Percentiles rank a stretch among this genome's conserved stretches.
These are phyloP conservation scores for Napeogenes sylphis DNA, from an alignment of 2,888 invertebrate genomes.

Conservation along the genomic window DNA sequence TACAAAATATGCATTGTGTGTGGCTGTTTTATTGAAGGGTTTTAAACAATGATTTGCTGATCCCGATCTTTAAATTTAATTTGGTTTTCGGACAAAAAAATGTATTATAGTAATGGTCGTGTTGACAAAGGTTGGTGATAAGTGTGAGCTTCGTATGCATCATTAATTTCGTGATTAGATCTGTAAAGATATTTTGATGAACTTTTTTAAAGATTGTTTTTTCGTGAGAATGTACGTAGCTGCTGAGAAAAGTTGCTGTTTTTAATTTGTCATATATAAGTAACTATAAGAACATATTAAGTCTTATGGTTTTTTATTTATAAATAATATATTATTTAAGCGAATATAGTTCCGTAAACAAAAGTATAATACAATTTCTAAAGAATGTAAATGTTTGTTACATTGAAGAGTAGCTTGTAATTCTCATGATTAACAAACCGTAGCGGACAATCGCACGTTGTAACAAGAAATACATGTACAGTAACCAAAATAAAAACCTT, in stretches of 20 bases:
- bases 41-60: constrained; percentile 63
- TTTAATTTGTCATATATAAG: not conserved
- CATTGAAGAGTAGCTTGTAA: constrained; percentile 40
- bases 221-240: constrained; percentile 31
- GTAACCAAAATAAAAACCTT: not conserved
- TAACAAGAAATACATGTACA: constrained; percentile 50
- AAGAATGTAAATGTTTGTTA: not conserved
- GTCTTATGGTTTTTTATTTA: not conserved
- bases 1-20: constrained; percentile 73
- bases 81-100: constrained; percentile 43
- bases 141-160: constrained; percentile 59
- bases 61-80: constrained; percentile 48
- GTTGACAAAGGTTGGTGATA: constrained; percentile 37
- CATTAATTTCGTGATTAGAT: constrained; percentile 67
- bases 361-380: not conserved
- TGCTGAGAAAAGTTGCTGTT: constrained; percentile 18
- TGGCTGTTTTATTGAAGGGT: constrained; percentile 49
- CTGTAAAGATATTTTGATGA: constrained; percentile 40
- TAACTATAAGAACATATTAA: constrained; percentile 4
- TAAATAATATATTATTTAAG: no score
- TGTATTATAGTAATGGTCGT: constrained; percentile 49
- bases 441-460: constrained; percentile 59
- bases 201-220: constrained; percentile 37
- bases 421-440: constrained; percentile 55
- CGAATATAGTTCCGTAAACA: no score